phyloP scores from a whole-genome alignment of 2,113 vertebrate species.

The Sylvia atricapilla region DNA sequence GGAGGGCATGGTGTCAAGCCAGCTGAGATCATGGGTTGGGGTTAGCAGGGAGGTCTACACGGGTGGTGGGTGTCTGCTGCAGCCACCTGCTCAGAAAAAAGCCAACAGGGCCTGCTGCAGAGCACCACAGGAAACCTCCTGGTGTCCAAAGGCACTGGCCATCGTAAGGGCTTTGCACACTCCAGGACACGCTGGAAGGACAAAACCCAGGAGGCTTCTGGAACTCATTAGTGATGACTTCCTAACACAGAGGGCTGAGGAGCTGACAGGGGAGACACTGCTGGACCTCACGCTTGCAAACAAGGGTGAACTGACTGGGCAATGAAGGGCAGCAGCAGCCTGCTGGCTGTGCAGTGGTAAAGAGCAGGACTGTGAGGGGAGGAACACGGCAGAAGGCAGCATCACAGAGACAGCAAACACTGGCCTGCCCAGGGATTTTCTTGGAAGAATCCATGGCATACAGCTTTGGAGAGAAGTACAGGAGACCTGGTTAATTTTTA shows the following conservation, averaged over 20 bases:
- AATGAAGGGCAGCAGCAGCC: neutral
- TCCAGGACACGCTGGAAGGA: neutral
- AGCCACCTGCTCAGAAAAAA: neutral
- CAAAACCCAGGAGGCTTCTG: neutral
- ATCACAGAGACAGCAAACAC: neutral
- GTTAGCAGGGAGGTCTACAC: neutral
- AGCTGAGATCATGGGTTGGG: neutral
- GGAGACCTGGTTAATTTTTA: neutral
- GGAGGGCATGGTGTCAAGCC: neutral
- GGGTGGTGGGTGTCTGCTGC: neutral
- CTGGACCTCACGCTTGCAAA: rapidly evolving
- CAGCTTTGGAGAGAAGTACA: neutral
- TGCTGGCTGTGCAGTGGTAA: neutral
- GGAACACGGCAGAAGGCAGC: neutral
- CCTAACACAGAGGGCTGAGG: neutral
- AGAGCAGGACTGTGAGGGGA: neutral
- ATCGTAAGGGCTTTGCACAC: neutral
- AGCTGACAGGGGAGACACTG: neutral
- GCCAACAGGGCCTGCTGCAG: neutral
- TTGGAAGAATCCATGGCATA: neutral
- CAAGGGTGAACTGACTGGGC: neutral
- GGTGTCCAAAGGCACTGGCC: neutral
- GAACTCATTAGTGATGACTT: neutral
- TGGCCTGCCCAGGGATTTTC: neutral
- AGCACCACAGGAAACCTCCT: neutral